Evolutionary conservation across 2,113 vertebrate genomes (phyloP).

Genomic region (Genyomyrus donnyi): DNA sequence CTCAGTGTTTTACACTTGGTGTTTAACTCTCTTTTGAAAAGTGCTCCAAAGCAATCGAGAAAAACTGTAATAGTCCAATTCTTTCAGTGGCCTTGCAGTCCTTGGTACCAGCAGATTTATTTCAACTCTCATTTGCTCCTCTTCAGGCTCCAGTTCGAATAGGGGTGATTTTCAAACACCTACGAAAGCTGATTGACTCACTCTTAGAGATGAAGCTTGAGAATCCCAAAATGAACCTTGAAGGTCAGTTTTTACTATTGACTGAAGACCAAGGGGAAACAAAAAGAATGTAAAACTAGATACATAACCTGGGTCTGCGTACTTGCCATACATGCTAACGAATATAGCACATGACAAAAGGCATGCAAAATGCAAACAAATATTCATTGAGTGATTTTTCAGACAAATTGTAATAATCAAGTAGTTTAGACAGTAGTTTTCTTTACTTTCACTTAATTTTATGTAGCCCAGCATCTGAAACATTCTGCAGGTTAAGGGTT

Average conservation of each 20-base stretch:
- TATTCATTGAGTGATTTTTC: neutral
- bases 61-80: neutral
- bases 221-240: constrained; percentile 85
- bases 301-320: neutral
- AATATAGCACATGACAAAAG: neutral
- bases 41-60: no score
- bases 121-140: neutral
- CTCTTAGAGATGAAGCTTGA: constrained; percentile 86
- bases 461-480: neutral
- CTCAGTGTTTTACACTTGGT: no score
- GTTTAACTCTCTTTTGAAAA: no score
- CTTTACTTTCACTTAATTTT: neutral
- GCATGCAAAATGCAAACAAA: neutral
- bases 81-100: neutral
- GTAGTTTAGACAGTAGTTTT: neutral
- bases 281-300: neutral
- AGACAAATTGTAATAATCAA: neutral
- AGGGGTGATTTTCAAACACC: constrained; percentile 93
- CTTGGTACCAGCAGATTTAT: neutral
- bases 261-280: neutral
- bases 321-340: neutral
- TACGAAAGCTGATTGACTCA: constrained; percentile 84
- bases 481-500: neutral
- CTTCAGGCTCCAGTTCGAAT: constrained; percentile 88
- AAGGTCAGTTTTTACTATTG: constrained; percentile 63